These are phyloP conservation scores for Chironex yamaguchii DNA, from an alignment of 30 jellyfish, hydroid and myxozoan genomes.

Conservation along the genomic window DNA sequence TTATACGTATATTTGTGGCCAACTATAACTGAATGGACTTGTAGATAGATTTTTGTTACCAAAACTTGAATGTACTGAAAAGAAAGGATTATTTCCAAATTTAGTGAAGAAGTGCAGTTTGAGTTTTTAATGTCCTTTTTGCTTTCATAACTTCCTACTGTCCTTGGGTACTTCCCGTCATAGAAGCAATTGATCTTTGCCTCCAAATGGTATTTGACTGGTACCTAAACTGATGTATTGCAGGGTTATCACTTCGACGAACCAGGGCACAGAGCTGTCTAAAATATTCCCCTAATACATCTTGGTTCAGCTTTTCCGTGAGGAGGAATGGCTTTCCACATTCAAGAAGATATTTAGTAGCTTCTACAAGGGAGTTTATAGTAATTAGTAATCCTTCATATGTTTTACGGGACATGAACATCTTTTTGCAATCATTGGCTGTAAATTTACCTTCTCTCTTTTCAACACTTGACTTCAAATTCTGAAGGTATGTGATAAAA, in stretches of 20 bases:
- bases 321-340: conserved; percentile 27
- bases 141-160: too few species aligned
- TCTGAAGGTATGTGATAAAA: not conserved
- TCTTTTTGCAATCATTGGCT: not conserved
- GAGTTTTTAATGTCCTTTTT: too few species aligned
- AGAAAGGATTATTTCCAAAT: too few species aligned
- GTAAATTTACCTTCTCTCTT: not conserved
- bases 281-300: conserved; percentile 6
- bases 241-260: conserved; percentile 25
- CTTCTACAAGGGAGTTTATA: conserved; percentile 8
- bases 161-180: conserved; percentile 5
- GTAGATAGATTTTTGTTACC: too few species aligned
- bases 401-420: conserved; percentile 7
- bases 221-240: conserved; percentile 1
- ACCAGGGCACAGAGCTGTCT: conserved; percentile 19
- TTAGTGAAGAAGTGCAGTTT: too few species aligned
- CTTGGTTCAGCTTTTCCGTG: conserved; percentile 16
- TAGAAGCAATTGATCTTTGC: not conserved
- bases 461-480: conserved; percentile 3
- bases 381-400: conserved; percentile 32
- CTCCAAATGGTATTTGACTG: not conserved
- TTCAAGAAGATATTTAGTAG: not conserved
- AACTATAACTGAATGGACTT: too few species aligned
- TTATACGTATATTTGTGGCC: too few species aligned
- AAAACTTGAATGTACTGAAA: too few species aligned